Evolutionary conservation across 2,113 vertebrate genomes (phyloP), one percentile per base, ranked within the genome.

Genomic region (Melospiza georgiana): DNA sequence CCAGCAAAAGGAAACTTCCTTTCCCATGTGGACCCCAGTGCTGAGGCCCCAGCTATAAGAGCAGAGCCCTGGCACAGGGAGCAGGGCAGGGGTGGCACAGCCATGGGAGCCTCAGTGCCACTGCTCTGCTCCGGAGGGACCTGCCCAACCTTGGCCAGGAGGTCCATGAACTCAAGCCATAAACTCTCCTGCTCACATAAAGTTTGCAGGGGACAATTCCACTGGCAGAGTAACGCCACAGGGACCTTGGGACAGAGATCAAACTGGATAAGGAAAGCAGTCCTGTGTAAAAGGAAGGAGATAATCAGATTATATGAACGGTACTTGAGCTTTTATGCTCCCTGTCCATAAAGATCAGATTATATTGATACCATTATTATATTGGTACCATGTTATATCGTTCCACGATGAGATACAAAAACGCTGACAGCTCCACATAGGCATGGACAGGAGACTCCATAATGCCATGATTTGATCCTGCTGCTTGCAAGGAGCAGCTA

Each of bases 181-280:
- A 82, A 89, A 94, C 58, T 69, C 49, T 41, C 43, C 46, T 46
- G 66, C 89, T 81, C 57, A 78, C 61, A 49, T n/a, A 69, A 74
- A 94, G 76, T 23, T 49, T 73, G 3, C 44, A 59, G 23, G 30
- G 58, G 23, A 74, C 86, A 93, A 83, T 55, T 39, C 28, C 69
- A 73, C 25, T 23, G 23, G 58, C 6, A 3, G 27, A 71, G 81
- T 20, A 91, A 82, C 33, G 33, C n/a, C 52, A 80, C 75, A n/a
- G 25, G 33, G 77, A 82, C 96, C 84, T 97, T 96, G 96, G 82
- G 84, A 88, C 78, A 55, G 22, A 90, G 87, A 87, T 84, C 68
- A 49, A 57, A 28, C 35, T 35, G 79, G 94, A 58, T 96, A 93
- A 91, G 65, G 81, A 89, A 58, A 90, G 67, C 1, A 21, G 51